Conservation (phyloP, 2,113 vertebrate genomes). For the Sisor rabdophorus region DNA sequence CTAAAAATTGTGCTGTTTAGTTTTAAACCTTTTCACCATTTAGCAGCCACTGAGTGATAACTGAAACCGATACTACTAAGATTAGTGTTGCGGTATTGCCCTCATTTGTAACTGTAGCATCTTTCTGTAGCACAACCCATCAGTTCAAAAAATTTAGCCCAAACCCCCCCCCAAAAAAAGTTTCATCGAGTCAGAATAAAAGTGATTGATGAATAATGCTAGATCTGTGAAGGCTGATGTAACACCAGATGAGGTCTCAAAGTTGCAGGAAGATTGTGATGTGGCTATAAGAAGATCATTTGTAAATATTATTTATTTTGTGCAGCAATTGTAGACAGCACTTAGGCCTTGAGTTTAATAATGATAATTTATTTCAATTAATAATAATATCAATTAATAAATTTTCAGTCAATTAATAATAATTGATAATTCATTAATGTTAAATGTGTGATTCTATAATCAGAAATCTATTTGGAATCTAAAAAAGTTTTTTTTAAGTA, state of each 20-base stretch:
- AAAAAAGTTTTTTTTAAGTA: too few relatives aligned
- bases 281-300: not conserved
- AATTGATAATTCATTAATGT: too few relatives aligned
- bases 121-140: not conserved
- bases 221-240: not conserved
- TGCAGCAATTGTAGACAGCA: too few relatives aligned
- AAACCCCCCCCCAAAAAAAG: not conserved
- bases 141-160: not conserved
- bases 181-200: too few relatives aligned
- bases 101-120: not conserved
- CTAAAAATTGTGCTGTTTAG: slow-evolving; percentile 19
- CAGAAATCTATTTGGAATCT: too few relatives aligned
- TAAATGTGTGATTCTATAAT: too few relatives aligned
- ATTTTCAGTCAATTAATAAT: too few relatives aligned
- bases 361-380: too few relatives aligned
- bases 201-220: not conserved
- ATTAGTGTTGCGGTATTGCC: slow-evolving; percentile 39
- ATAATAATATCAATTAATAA: too few relatives aligned
- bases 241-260: not conserved
- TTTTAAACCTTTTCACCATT: slow-evolving; percentile 33
- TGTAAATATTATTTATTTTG: too few relatives aligned
- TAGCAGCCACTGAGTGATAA: slow-evolving; percentile 14
- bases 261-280: not conserved
- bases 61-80: slow-evolving; percentile 49
- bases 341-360: too few relatives aligned